Evolutionary conservation across 2,113 vertebrate species (phyloP), one percentile per base, ranked within the genome.

Genomic region (Bathybates hornii): DNA sequence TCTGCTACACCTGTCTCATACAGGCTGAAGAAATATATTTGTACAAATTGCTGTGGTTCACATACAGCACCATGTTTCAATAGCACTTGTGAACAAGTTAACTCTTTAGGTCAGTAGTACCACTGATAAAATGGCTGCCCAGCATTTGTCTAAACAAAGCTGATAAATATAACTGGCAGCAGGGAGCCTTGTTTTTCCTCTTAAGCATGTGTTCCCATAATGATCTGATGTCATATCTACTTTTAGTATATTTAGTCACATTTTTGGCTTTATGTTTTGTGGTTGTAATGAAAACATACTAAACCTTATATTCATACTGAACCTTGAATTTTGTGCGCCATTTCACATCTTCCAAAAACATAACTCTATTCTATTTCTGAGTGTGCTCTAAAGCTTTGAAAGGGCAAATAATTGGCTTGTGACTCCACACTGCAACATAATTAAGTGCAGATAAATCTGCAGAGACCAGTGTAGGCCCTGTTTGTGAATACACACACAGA

Each of bases 371-470:
- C 59, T 80, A 16, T 82, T 80, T 63, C 66, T 50, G 78, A 91
- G 82, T 82, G 59, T 86, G 81, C 73, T 90, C 80, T 83, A 57
- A 88, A 80, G 78, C 80, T 92, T 61, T 86, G 54, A 89, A 92
- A 93, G 81, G 86, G 87, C 91, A 91, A 92, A 92, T 93, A 92
- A 90, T 83, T 92, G 89, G 61, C 89, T 82, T 82, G 84, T 89
- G 94, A 91, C 86, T 93, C 38, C 57, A 27, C 87, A 84, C 81
- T 82, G 87, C 88, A 84, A 68, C 79, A 89, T 87, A 87, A 90
- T 93, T 85, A 93, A 89, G 82, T 73, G 59, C 43, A 85, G 89
- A 91, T 83, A 91, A 89, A 92, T 85, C 87, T 89, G 87, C 86
- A 90, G 90, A 91, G 85, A 91, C 56, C 80, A 73, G 78, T 6